These are phyloP conservation scores for Platyura marginata DNA, from an alignment of 1,140 invertebrate genomes.

Conservation along the genomic window DNA sequence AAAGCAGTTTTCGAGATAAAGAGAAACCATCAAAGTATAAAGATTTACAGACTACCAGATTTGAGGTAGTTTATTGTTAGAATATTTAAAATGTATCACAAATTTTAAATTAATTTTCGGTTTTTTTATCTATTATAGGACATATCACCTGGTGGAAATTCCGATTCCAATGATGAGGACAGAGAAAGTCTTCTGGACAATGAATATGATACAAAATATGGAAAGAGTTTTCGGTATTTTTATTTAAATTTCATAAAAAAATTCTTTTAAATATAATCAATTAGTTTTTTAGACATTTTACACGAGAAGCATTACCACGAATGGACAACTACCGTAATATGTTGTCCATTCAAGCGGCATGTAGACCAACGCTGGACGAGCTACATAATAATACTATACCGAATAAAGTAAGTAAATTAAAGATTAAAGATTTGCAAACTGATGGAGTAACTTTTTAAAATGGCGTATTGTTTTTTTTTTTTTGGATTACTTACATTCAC, in stretches of 20 bases:
- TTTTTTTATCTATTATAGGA: constrained; percentile 9
- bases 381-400: constrained; percentile 71
- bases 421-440: no score
- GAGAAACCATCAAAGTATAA: constrained; percentile 37
- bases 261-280: constrained; percentile 2
- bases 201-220: constrained; percentile 51
- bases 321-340: constrained; percentile 90
- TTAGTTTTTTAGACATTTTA: constrained; percentile 51
- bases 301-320: constrained; percentile 74
- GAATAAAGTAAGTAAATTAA: constrained; percentile 50
- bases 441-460: neutral
- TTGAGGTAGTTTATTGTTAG: constrained; percentile 26
- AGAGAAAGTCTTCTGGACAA: constrained; percentile 35
- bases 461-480: neutral
- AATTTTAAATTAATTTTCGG: neutral
- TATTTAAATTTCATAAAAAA: constrained; percentile 2
- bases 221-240: constrained; percentile 51
- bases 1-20: constrained; percentile 37
- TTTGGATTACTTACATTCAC: constrained; percentile 18
- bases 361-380: constrained; percentile 80
- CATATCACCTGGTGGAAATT: constrained; percentile 27
- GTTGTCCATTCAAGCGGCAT: constrained; percentile 73
- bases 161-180: constrained; percentile 28
- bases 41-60: constrained; percentile 33
- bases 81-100: neutral